These are phyloP conservation scores for Hiodon tergisus DNA, from an alignment of 2,113 vertebrate species.

Conservation along the genomic window DNA sequence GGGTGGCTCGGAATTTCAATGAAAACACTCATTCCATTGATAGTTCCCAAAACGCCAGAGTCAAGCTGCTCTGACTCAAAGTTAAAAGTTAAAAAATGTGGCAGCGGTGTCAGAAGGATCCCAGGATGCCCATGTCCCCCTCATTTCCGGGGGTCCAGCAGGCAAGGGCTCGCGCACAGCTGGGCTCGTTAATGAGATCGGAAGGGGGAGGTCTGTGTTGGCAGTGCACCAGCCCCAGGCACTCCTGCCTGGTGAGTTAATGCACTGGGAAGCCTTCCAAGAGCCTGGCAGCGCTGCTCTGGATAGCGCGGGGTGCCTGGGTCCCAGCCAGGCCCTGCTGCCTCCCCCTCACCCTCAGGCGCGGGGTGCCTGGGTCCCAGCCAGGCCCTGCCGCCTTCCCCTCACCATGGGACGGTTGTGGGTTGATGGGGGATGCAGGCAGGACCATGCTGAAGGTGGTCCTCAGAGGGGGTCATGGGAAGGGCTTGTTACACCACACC, in stretches of 20 bases:
- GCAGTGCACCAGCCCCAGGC: conserved; percentile 27
- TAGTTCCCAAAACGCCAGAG: too few relatives aligned
- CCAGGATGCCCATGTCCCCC: not conserved
- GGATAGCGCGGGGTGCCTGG: not conserved
- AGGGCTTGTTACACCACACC: not conserved
- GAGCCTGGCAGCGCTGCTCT: conserved; percentile 2
- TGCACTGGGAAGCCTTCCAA: not conserved
- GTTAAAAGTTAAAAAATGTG: too few relatives aligned
- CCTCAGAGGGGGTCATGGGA: not conserved
- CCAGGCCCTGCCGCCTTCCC: not conserved
- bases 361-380: not conserved
- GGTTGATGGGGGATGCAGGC: too few relatives aligned
- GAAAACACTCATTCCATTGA: not conserved
- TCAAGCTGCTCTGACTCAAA: too few relatives aligned
- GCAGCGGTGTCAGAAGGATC: too few relatives aligned
- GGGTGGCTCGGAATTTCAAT: not conserved
- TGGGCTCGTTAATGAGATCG: conserved; percentile 32
- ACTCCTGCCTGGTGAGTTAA: not conserved
- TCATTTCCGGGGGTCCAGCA: not conserved
- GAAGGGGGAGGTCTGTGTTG: conserved; percentile 31
- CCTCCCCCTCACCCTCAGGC: not conserved
- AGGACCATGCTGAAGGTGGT: not conserved
- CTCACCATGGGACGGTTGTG: not conserved
- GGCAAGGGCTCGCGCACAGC: not conserved
- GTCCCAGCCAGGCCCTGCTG: not conserved